These are phyloP conservation scores for Ellobius talpinus DNA, from an alignment of 2,113 vertebrate species.

Conservation along the genomic window DNA sequence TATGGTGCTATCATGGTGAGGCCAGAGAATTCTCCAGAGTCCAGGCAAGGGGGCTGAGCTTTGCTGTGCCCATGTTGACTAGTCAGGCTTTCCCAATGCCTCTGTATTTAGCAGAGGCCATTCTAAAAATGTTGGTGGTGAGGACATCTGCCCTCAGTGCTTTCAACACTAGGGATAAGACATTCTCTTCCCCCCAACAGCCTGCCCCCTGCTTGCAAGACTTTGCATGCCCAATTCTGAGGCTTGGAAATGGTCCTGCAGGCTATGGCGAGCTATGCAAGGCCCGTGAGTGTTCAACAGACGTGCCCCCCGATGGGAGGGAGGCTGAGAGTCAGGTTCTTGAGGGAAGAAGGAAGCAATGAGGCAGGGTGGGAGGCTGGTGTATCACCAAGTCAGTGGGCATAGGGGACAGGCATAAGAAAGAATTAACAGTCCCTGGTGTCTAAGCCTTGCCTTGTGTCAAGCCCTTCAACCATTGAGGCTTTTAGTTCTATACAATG, in stretches of 20 bases:
- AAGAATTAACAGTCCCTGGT: neutral
- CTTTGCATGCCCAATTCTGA: neutral
- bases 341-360: neutral
- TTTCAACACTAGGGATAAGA: no score
- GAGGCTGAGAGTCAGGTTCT: rapidly evolving
- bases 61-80: neutral
- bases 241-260: neutral
- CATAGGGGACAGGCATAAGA: neutral
- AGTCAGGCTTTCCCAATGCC: neutral
- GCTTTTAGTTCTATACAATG: rapidly evolving
- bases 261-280: neutral
- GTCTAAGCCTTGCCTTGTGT: neutral
- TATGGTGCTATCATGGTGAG: rapidly evolving
- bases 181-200: neutral
- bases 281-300: neutral
- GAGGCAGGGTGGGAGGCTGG: neutral
- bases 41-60: neutral
- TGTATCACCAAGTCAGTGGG: neutral
- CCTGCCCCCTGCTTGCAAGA: no score
- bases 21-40: neutral
- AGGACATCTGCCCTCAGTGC: no score
- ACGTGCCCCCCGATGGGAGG: neutral
- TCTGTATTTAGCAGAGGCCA: neutral
- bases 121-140: neutral
- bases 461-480: neutral